Base-by-base conservation (phyloP, 1,140 invertebrate species). In the Choristoneura fumiferana region DNA sequence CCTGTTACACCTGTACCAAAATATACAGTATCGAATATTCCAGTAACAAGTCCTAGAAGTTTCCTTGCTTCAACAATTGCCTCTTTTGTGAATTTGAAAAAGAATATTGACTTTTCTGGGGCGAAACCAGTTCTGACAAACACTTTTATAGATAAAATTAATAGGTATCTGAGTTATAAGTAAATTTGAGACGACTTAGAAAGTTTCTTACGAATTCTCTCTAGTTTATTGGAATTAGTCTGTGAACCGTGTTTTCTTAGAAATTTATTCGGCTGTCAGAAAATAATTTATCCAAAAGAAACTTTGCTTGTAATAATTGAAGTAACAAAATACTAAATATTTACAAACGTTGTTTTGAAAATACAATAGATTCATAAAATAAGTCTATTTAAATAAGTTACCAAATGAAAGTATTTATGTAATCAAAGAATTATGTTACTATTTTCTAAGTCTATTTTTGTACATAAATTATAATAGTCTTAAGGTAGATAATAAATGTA, bases 91-190 rank as follows among this genome's bases (percentile, higher is more conserved):
- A 78, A 62, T 61, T 70, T 84, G 12, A 77, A 69, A 55, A 71
- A 82, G 17, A 78, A 73, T 63, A 63, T 81, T 0, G 58, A 43
- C 29, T 62, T 60, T 12, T 59, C 63, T 4, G 52, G 69, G 17
- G 38, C 45, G 0, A 84, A 82, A 56, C 81, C 82, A 0, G 58
- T 83, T 6, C 54, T 88, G 13, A 80, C 79, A 0, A 45, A 72
- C 53, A 76, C 69, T 54, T 87, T 76, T 70, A 77, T 85, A 29
- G 66, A 78, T 58, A 83, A 73, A 54, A 81, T 88, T 12, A 84
- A 81, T 64, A 85, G 69, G 40, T 78, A 78, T 65, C 65, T 78
- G 49, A 65, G 35, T 49, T 65, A 64, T 43, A 63, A 53, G 6
- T 63, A 54, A 62, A n/a, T n/a, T 71, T n/a, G n/a, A n/a, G n/a